These are phyloP conservation scores for Anguilla megastoma DNA, from an alignment of 2,797 vertebrate genomes.

Conservation along the genomic window DNA sequence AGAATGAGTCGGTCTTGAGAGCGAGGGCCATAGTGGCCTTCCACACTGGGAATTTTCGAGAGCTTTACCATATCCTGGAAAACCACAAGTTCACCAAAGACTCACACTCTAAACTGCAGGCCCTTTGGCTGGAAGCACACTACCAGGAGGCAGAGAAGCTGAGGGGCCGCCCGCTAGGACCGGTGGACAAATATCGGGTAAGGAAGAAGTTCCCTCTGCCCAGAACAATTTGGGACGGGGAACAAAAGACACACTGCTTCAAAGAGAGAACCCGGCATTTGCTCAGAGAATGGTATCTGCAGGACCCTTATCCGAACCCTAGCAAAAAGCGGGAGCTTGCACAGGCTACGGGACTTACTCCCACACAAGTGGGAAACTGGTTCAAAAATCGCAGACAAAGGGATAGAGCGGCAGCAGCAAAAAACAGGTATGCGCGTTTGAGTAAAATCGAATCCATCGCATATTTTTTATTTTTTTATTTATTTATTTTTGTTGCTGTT, in stretches of 20 bases:
- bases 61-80: conserved; percentile 98
- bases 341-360: conserved; percentile 97
- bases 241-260: conserved; percentile 99
- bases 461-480: neutral
- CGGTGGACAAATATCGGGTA: conserved; percentile 98
- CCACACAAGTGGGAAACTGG: conserved; percentile 99
- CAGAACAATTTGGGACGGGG: conserved; percentile 98
- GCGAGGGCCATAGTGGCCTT: conserved; percentile 96
- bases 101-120: conserved; percentile 96
- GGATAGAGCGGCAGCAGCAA: conserved; percentile 96
- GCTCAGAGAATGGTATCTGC: conserved; percentile 97
- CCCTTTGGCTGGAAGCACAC: conserved; percentile 96
- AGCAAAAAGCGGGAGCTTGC: conserved; percentile 98
- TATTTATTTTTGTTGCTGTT: neutral
- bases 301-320: conserved; percentile 97
- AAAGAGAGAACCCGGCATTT: conserved; percentile 97
- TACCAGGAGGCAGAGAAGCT: conserved; percentile 99
- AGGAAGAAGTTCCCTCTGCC: conserved; percentile 99
- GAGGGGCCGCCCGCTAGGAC: conserved; percentile 91
- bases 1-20: conserved; percentile 95
- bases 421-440: conserved; percentile 84
- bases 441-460: neutral
- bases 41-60: conserved; percentile 94
- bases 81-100: conserved; percentile 99
- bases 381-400: conserved; percentile 99